These are phyloP conservation scores for Romanogobio albipinnatus DNA, from an alignment of 2,113 vertebrate species.

Conservation along the genomic window DNA sequence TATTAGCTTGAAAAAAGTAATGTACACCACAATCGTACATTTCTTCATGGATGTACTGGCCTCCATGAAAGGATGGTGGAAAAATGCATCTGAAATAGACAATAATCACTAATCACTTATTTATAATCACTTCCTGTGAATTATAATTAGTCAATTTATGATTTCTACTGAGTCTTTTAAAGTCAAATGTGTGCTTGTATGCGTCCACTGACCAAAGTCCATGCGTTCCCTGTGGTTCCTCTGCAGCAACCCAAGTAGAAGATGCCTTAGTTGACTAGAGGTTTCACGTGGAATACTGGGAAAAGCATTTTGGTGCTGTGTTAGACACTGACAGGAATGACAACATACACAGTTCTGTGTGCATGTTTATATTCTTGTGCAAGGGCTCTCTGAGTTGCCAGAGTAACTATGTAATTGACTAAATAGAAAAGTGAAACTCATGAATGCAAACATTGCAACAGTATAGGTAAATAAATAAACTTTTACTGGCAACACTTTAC, in stretches of 20 bases:
- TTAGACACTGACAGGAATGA: conserved; percentile 14
- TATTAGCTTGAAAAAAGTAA: not conserved
- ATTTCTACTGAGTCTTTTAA: not conserved
- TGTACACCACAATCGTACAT: conserved; percentile 76
- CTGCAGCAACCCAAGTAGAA: conserved; percentile 88
- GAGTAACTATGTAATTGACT: not conserved
- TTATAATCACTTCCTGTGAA: not conserved
- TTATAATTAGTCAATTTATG: not conserved
- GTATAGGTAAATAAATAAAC: not conserved
- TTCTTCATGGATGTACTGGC: conserved; percentile 84
- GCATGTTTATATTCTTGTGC: not conserved
- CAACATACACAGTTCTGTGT: not conserved
- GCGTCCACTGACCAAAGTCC: conserved; percentile 83
- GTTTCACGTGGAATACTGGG: conserved; percentile 93
- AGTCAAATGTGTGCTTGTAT: not conserved
- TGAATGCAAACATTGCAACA: not conserved
- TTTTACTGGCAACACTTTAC: not conserved
- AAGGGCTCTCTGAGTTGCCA: not conserved
- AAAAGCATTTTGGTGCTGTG: conserved; percentile 36
- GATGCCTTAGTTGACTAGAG: conserved; percentile 83
- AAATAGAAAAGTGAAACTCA: not conserved
- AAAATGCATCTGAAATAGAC: conserved; percentile 87
- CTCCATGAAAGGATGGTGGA: conserved; percentile 91
- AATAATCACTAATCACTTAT: not conserved
- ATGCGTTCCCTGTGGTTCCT: conserved; percentile 90